Evolutionary conservation across 2,888 invertebrate species (phyloP), one percentile per base, ranked within the genome.

Genomic region (Agriopis leucophaearia): DNA sequence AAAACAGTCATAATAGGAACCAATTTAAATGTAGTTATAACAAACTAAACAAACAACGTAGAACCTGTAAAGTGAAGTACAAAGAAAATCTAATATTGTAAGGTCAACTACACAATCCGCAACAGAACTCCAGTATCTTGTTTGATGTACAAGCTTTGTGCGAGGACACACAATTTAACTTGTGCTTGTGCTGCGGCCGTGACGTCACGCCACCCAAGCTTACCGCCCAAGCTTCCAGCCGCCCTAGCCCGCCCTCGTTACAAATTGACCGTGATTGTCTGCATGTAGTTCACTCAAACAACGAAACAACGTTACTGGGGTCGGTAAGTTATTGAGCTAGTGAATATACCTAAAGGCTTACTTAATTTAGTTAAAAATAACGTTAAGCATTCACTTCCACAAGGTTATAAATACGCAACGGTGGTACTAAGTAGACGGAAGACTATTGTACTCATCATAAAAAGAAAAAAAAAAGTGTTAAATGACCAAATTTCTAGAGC

Each of bases 81-180:
- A 27, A 27, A 27, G 27, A 27, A 27, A 27, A 27, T 27, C 2
- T 5, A 8, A 16, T 44, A n/a, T 8, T 38, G 7, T 13, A 52
- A 16, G 13, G 35, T 60, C 59, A n/a, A 64, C 48, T 42, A 2
- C 59, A 15, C 15, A 5, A 2, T 50, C 55, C 27, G 5, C 8
- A 68, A 50, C 38, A 36, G 6, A 45, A 60, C n/a, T 51, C 36
- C 50, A 8, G 8, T 51, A 55, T 56, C 56, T 69, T 64, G 68
- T 69, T 69, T 69, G 64, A 69, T 69, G 64, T 64, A 69, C 64
- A 56, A 64, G 68, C 68, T 69, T 64, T 56, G 68, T 64, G 64
- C 68, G 61, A 63, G 64, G 62, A 70, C 70, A 40, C 72, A 70
- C 64, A 67, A 72, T 74, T 67, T 69, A 70, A 69, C 70, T 62